Percentiles rank a stretch among this genome's conserved stretches.
Evolutionary conservation across 1,140 invertebrate species (phyloP).

Genomic region (Rhyzopertha dominica): DNA sequence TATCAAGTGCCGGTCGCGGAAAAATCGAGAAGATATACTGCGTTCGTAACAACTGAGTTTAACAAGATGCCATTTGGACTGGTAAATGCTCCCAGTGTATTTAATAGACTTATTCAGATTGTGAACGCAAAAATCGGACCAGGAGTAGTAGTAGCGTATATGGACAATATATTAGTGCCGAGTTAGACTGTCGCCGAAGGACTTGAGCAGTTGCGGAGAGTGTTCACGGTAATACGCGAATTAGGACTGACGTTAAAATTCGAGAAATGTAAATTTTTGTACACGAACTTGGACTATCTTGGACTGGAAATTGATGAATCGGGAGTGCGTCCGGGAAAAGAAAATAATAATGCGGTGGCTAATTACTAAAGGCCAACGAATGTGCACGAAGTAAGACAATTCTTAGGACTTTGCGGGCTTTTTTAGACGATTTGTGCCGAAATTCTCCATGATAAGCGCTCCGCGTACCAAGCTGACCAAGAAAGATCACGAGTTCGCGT

Average conservation of each 20-base stretch:
- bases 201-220: conserved; percentile 18
- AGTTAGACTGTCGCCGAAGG: background rate
- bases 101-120: background rate
- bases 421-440: conserved; percentile 35
- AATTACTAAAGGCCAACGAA: conserved; percentile 18
- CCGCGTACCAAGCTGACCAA: background rate
- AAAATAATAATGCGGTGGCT: conserved; percentile 23
- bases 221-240: conserved; percentile 20
- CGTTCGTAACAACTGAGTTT: background rate
- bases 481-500: background rate
- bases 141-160: background rate
- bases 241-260: conserved; percentile 22
- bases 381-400: conserved; percentile 32
- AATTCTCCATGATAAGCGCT: background rate
- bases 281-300: conserved; percentile 13
- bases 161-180: conserved; percentile 1
- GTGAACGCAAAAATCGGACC: background rate
- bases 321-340: conserved; percentile 17
- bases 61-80: too few relatives aligned
- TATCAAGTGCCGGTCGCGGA: conserved; percentile 19
- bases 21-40: conserved; percentile 18
- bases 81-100: background rate
- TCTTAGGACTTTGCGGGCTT: conserved; percentile 41
- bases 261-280: conserved; percentile 32
- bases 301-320: conserved; percentile 17